Evolutionary conservation across 2,797 vertebrate genomes (phyloP).

Genomic region (Pygocentrus nattereri): DNA sequence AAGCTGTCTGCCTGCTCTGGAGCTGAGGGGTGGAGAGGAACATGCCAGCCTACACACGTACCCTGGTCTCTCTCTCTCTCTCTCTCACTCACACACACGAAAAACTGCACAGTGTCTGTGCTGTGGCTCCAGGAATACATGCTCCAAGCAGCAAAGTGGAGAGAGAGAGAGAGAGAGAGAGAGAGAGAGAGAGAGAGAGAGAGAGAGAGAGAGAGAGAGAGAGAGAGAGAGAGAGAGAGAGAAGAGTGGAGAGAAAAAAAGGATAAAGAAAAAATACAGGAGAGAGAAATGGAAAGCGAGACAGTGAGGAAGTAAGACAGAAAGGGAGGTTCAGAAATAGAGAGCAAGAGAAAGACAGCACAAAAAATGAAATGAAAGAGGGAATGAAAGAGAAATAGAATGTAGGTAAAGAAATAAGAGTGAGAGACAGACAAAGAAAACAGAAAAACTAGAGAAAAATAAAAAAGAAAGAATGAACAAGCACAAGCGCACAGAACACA

Average conservation of each 20-base stretch:
- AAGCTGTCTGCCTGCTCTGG: conserved; percentile 33
- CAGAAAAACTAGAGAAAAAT: background rate
- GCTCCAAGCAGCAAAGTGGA: conserved; percentile 11
- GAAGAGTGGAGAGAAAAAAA: background rate
- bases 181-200: background rate
- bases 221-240: background rate
- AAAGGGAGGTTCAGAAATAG: background rate
- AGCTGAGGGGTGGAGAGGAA: conserved; percentile 30
- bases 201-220: background rate
- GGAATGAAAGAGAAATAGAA: background rate
- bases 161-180: background rate
- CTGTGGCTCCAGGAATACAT: conserved; percentile 36
- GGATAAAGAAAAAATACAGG: background rate
- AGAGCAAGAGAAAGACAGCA: background rate
- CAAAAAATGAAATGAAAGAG: background rate
- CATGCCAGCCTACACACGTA: conserved; percentile 26
- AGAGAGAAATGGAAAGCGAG: background rate
- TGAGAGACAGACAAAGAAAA: background rate
- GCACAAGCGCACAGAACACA: background rate
- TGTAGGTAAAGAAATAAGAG: background rate
- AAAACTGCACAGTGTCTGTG: conserved; percentile 22
- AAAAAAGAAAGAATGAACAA: background rate
- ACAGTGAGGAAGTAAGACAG: background rate
- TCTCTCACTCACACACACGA: background rate
- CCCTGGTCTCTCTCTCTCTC: conserved; percentile 39